A percentile compares a stretch with the other conserved stretches of the same genome.
These are phyloP conservation scores for Acrobasis suavella DNA, from an alignment of 2,888 invertebrate genomes.

Conservation along the genomic window DNA sequence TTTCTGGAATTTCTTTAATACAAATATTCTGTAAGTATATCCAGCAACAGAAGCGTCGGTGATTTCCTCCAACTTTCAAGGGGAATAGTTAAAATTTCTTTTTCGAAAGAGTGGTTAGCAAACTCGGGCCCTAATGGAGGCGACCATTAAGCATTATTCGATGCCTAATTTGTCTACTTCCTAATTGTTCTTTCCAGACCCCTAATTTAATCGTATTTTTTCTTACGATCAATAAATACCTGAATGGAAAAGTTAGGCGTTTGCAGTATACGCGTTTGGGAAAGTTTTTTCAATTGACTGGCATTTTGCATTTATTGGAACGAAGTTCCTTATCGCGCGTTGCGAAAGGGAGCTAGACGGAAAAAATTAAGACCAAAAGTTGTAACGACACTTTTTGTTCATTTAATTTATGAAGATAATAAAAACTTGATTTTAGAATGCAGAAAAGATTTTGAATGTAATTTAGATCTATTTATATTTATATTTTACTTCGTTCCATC, in stretches of 20 bases:
- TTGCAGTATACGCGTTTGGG: not conserved
- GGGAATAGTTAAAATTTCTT: conserved; percentile 66
- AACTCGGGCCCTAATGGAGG: conserved; percentile 75
- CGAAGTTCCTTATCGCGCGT: too few species aligned
- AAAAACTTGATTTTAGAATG: too few species aligned
- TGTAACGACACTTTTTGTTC: too few species aligned
- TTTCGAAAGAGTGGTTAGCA: conserved; percentile 59
- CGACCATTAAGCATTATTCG: conserved; percentile 78
- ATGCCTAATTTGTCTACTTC: conserved; percentile 71
- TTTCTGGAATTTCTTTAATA: too few species aligned
- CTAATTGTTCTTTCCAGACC: conserved; percentile 19
- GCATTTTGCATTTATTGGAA: not conserved
- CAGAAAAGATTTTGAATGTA: too few species aligned
- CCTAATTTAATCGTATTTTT: conserved; percentile 2
- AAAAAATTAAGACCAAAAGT: too few species aligned
- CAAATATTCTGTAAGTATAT: not conserved
- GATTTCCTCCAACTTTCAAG: conserved; percentile 59
- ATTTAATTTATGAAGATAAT: too few species aligned
- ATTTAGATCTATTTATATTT: too few species aligned
- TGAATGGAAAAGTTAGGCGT: not conserved
- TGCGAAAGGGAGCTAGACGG: too few species aligned
- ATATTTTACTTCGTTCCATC: too few species aligned
- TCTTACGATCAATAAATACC: not conserved
- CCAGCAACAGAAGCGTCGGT: conserved; percentile 36
- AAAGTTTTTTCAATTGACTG: not conserved